phyloP scores from a whole-genome alignment of 2,113 vertebrate species.

The Helogale parvula region DNA sequence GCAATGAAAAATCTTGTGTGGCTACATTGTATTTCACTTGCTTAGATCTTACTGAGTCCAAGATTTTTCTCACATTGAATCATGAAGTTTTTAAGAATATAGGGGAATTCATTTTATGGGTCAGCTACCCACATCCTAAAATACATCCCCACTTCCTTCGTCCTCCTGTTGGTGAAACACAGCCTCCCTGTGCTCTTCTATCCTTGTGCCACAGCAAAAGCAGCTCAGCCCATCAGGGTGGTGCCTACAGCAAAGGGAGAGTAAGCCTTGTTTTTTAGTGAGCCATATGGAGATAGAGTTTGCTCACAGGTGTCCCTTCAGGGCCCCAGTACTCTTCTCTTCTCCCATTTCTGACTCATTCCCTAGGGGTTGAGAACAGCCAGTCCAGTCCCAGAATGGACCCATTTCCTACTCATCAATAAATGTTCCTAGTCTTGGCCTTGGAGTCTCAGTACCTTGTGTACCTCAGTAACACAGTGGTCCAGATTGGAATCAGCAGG shows the following conservation, averaged over 20 bases:
- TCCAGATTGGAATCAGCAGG: neutral
- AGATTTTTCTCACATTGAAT: neutral
- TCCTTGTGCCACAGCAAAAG: neutral
- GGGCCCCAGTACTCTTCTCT: neutral
- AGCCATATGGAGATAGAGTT: neutral
- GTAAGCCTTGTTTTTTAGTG: neutral
- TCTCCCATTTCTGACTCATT: neutral
- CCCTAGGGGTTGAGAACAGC: neutral
- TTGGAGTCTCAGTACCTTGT: neutral
- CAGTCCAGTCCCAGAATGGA: neutral
- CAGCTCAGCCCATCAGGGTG: neutral
- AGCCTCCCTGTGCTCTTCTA: neutral
- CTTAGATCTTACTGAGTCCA: neutral
- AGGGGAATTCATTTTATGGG: neutral
- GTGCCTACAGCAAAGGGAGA: neutral
- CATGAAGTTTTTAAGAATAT: neutral
- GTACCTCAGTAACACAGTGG: neutral
- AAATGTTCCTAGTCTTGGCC: neutral
- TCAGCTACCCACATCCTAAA: neutral
- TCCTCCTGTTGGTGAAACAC: neutral
- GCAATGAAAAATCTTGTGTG: neutral
- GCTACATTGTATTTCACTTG: neutral
- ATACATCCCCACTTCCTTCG: neutral
- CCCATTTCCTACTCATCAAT: neutral
- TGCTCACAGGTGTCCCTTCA: neutral